Percentiles rank a stretch among this genome's conserved stretches.
Evolutionary conservation across 2,113 vertebrate genomes (phyloP).

Genomic region (Aldabrachelys gigantea): DNA sequence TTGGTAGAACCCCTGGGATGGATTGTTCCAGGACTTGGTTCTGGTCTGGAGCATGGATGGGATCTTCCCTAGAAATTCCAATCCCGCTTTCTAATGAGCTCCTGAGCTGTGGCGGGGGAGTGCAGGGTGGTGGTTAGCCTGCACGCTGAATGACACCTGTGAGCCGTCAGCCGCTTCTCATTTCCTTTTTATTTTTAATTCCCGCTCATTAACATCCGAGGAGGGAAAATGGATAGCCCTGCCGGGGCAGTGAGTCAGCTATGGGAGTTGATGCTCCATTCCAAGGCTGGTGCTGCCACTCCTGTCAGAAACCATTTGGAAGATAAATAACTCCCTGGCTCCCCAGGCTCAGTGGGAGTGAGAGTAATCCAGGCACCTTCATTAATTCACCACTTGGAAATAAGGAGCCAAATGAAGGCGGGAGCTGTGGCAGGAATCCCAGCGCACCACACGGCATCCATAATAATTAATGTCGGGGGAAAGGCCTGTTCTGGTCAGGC

Average conservation of each 20-base stretch:
- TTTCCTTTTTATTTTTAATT: background rate
- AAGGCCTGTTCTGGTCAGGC: rapidly evolving
- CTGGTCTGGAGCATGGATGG: background rate
- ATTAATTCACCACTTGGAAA: background rate
- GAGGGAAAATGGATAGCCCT: background rate
- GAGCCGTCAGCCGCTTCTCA: background rate
- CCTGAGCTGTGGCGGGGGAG: background rate
- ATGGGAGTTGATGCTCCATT: background rate
- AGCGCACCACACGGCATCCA: background rate
- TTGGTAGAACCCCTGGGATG: background rate
- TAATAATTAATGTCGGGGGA: background rate
- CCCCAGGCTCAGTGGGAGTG: background rate
- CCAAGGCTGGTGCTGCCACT: background rate
- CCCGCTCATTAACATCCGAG: background rate
- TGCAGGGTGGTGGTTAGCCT: background rate
- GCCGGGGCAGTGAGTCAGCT: background rate
- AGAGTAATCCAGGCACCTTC: background rate
- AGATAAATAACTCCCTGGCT: background rate
- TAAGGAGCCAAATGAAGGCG: background rate
- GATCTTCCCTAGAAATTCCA: background rate
- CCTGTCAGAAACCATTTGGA: background rate
- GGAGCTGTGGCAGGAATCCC: background rate
- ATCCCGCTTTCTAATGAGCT: background rate
- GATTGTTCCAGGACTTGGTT: background rate
- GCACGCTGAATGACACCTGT: background rate